A percentile compares a stretch with the other conserved stretches of the same genome.
These are phyloP conservation scores for Phalacrocorax pelagicus DNA, from an alignment of 2,113 vertebrate genomes.

Conservation along the genomic window DNA sequence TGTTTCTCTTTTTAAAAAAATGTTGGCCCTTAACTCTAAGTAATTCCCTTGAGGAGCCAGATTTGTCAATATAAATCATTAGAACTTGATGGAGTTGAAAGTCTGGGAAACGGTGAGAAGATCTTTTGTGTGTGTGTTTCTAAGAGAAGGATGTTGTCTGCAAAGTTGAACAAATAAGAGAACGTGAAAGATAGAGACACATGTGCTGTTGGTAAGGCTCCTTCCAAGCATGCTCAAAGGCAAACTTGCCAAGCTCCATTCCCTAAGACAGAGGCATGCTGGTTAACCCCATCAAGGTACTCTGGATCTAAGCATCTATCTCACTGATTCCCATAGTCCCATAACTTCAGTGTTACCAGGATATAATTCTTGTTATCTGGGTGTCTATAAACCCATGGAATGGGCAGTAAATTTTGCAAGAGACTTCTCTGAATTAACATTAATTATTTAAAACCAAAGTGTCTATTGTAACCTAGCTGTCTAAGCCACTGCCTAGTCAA, in stretches of 20 bases:
- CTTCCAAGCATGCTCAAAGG: neutral
- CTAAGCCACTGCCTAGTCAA: neutral
- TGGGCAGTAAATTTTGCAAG: neutral
- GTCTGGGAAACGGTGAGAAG: neutral
- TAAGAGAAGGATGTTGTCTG: neutral
- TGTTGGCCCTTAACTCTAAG: neutral
- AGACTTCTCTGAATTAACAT: neutral
- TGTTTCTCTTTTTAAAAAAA: neutral
- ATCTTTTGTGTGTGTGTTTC: neutral
- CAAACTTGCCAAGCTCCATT: neutral
- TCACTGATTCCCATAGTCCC: neutral
- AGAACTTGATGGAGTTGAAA: neutral
- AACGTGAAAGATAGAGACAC: neutral
- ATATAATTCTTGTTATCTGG: neutral
- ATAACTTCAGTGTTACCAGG: neutral
- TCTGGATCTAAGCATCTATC: neutral
- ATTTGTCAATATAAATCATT: slow-evolving; percentile 25
- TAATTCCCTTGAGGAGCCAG: neutral
- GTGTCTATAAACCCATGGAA: neutral
- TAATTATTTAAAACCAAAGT: neutral
- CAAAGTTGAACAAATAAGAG: neutral
- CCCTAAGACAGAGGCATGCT: neutral
- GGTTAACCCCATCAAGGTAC: neutral
- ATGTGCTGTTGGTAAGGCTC: neutral
- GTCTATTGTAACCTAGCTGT: neutral